phyloP scores from a whole-genome alignment of 2,888 invertebrate genomes.

The Drepana falcataria region DNA sequence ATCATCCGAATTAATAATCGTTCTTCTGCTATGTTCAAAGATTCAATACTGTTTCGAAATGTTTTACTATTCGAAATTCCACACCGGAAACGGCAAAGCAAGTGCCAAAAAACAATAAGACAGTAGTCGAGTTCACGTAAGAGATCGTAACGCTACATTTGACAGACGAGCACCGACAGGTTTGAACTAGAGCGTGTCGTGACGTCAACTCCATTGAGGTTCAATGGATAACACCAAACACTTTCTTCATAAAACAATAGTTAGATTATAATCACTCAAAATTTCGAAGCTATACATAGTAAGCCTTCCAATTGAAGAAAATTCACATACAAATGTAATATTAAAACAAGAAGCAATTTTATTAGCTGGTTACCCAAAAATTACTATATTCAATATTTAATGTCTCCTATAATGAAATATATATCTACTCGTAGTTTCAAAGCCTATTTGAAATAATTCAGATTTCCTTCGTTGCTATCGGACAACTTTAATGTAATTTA shows the following conservation, averaged over 20 bases:
- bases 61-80: slow-evolving; percentile 10
- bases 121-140: slow-evolving; percentile 34
- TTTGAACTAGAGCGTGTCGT: slow-evolving; percentile 61
- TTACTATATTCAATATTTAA: background rate
- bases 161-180: slow-evolving; percentile 46
- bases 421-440: background rate
- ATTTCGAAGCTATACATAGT: background rate
- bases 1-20: slow-evolving; percentile 8
- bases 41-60: background rate
- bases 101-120: slow-evolving; percentile 48
- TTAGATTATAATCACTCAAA: background rate
- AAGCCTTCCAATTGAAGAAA: too few species aligned
- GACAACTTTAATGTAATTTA: background rate
- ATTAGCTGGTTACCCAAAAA: too few species aligned
- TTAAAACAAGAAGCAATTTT: too few species aligned
- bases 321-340: too few species aligned
- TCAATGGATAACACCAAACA: slow-evolving; percentile 12
- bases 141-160: slow-evolving; percentile 40
- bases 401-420: background rate
- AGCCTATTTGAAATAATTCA: background rate
- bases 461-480: background rate
- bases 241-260: background rate
- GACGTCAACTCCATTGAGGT: slow-evolving; percentile 54
- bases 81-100: slow-evolving; percentile 23
- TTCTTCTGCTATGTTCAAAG: background rate